Percentiles rank a stretch among this genome's conserved stretches.
Evolutionary conservation across 2,888 invertebrate species (phyloP).

Genomic region (Sialis fuliginosa): DNA sequence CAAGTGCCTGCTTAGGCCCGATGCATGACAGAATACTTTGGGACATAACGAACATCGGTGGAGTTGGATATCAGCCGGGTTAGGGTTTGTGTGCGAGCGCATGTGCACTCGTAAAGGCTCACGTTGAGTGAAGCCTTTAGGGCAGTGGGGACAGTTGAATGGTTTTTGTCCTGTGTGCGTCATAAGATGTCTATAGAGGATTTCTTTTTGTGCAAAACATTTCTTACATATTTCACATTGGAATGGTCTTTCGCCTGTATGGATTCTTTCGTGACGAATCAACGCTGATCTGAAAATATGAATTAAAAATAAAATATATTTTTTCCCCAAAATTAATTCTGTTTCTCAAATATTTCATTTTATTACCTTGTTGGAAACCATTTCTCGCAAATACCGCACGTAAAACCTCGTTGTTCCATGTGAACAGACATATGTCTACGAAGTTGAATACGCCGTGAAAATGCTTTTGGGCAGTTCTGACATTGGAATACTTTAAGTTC

Average conservation of each 20-base stretch:
- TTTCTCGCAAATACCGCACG: conserved; percentile 42
- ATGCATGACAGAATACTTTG: conserved; percentile 40
- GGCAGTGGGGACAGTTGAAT: conserved; percentile 43
- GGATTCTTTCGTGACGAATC: conserved; percentile 48
- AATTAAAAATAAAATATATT: too few relatives aligned
- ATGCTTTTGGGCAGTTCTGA: conserved; percentile 41
- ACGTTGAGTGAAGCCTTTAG: conserved; percentile 55
- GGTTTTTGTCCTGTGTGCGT: conserved; percentile 43
- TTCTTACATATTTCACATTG: conserved; percentile 36
- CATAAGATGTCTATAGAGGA: conserved; percentile 42
- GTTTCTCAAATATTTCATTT: conserved; percentile 10
- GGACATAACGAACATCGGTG: conserved; percentile 49
- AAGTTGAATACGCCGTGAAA: conserved; percentile 37
- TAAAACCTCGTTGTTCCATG: conserved; percentile 35
- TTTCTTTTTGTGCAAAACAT: conserved; percentile 57
- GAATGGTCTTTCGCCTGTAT: conserved; percentile 40
- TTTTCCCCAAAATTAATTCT: too few relatives aligned
- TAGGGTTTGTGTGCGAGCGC: conserved; percentile 35
- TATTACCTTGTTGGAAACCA: conserved; percentile 36
- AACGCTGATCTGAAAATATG: conserved; percentile 29
- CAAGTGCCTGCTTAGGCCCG: conserved; percentile 50
- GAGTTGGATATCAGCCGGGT: conserved; percentile 35
- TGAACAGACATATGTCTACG: conserved; percentile 44
- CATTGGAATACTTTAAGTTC: conserved; percentile 36
- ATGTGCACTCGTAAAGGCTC: conserved; percentile 46